phyloP scores from a whole-genome alignment of 2,797 vertebrate species.

The Chrysocyon brachyurus region DNA sequence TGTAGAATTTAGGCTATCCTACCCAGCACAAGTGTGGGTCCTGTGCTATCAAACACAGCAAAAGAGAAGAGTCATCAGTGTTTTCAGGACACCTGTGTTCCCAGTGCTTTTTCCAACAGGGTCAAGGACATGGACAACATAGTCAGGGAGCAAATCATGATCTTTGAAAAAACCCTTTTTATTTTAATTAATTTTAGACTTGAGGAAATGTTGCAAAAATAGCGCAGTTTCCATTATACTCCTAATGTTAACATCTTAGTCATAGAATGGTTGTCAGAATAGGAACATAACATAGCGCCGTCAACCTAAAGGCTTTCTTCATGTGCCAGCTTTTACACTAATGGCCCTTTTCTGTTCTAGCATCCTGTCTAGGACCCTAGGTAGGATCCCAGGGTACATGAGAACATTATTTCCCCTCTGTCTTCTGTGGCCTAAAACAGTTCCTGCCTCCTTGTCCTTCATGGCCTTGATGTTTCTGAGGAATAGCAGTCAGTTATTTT shows the following conservation, averaged over 20 bases:
- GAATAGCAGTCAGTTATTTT: neutral
- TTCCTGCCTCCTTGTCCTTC: neutral
- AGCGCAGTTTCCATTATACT: neutral
- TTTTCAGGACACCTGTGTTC: neutral
- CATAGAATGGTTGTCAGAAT: neutral
- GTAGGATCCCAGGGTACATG: neutral
- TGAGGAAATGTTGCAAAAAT: neutral
- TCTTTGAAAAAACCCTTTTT: neutral
- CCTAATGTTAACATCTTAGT: neutral
- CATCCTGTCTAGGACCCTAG: neutral
- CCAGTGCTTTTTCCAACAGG: neutral
- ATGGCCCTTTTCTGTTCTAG: neutral
- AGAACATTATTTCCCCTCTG: neutral
- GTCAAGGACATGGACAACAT: neutral
- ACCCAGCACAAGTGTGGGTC: neutral
- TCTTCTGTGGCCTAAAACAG: neutral
- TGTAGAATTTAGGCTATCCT: neutral
- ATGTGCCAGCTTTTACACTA: neutral
- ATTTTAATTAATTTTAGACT: constrained; percentile 32
- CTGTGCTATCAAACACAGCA: neutral
- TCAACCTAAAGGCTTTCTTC: neutral
- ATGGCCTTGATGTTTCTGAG: neutral
- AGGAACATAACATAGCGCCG: neutral
- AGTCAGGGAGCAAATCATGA: neutral
- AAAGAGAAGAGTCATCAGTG: neutral